A percentile compares a stretch with the other conserved stretches of the same genome.
These are phyloP conservation scores for Hartigia nigra DNA, from an alignment of 2,888 invertebrate species.

Conservation along the genomic window DNA sequence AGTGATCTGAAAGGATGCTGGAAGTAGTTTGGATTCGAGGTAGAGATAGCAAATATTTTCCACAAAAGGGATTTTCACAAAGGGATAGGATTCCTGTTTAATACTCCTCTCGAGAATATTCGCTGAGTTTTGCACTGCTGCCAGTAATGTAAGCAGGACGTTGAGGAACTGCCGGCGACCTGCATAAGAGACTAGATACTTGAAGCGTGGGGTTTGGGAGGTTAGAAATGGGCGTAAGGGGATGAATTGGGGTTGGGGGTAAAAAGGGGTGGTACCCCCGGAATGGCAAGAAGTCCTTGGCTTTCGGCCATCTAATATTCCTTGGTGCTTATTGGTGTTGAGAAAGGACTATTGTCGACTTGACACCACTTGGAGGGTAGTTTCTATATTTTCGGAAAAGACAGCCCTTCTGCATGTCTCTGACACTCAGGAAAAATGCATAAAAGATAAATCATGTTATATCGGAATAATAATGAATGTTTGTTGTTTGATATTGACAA, in stretches of 20 bases:
- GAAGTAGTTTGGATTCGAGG: background rate
- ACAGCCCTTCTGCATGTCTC: background rate
- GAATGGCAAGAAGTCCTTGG: conserved; percentile 50
- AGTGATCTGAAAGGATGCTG: background rate
- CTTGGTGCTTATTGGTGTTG: conserved; percentile 26
- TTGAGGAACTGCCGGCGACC: background rate
- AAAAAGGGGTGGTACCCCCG: conserved; percentile 27
- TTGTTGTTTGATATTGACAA: background rate
- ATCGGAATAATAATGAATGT: background rate
- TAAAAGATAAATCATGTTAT: background rate
- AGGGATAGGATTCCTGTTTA: background rate
- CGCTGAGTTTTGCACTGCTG: background rate
- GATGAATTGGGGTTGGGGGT: conserved; percentile 15
- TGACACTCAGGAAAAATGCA: background rate
- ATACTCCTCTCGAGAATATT: background rate
- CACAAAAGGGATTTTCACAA: background rate
- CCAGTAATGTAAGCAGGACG: background rate
- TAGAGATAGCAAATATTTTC: background rate
- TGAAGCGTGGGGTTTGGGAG: background rate
- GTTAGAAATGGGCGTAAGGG: conserved; percentile 9
- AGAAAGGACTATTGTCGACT: conserved; percentile 32
- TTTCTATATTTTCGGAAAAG: conserved; percentile 13
- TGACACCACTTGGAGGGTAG: conserved; percentile 31
- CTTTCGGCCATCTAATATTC: conserved; percentile 51
- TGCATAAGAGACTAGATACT: background rate